These are phyloP conservation scores for Phacellophora camtschatica DNA, from an alignment of 30 jellyfish, hydroid and myxozoan species.

Conservation along the genomic window DNA sequence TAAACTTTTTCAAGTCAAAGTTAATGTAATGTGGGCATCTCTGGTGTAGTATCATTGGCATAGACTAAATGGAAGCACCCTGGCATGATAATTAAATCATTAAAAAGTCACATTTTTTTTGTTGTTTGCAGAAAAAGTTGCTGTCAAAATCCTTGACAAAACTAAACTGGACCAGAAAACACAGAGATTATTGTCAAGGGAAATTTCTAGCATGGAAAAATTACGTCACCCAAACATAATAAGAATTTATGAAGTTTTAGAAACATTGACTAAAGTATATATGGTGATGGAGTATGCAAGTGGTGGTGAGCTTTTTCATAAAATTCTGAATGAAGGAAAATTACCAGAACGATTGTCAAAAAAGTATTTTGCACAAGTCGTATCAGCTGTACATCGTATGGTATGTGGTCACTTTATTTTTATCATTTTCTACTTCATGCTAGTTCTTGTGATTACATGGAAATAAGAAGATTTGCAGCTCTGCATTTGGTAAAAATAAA, in stretches of 20 bases:
- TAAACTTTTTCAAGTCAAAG: too few species aligned
- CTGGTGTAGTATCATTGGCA: too few species aligned
- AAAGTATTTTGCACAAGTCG: conserved; percentile 76
- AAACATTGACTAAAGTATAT: conserved; percentile 68
- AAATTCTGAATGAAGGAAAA: conserved; percentile 82
- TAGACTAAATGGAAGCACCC: too few species aligned
- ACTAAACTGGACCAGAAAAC: conserved; percentile 92
- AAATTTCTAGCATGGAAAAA: conserved; percentile 83
- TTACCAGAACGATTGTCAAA: conserved; percentile 77
- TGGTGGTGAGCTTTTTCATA: conserved; percentile 92
- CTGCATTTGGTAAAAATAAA: too few species aligned
- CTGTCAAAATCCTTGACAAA: conserved; percentile 84
- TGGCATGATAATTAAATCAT: too few species aligned
- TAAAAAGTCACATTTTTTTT: too few species aligned
- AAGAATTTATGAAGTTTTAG: conserved; percentile 88
- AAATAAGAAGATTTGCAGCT: too few species aligned
- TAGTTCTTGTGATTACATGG: not conserved
- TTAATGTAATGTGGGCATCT: too few species aligned
- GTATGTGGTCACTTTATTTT: too few species aligned
- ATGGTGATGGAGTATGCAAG: conserved; percentile 90
- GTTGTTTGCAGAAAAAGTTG: conserved; percentile 75
- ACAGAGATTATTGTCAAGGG: conserved; percentile 80
- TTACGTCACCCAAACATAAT: conserved; percentile 88
- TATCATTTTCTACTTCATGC: not conserved
- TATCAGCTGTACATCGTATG: conserved; percentile 91